Percentiles rank a stretch among this genome's conserved stretches.
Evolutionary conservation across 2,888 invertebrate species (phyloP).

Genomic region (Sarcophaga caerulescens): DNA sequence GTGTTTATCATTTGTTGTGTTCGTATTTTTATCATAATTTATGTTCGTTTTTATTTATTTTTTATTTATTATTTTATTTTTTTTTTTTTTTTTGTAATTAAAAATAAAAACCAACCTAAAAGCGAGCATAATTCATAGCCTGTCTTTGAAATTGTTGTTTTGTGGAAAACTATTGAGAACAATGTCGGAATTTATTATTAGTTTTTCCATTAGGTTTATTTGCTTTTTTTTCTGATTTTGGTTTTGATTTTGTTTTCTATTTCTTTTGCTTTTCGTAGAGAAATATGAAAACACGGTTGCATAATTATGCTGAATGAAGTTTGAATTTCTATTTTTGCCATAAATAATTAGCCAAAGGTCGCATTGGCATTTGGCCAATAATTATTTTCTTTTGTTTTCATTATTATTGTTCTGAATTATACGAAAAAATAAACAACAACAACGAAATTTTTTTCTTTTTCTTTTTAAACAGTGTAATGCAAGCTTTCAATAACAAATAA

Average conservation of each 20-base stretch:
- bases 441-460: not conserved
- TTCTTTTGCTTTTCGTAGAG: slow-evolving; percentile 23
- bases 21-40: slow-evolving; percentile 47
- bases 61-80: too few relatives aligned
- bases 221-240: not conserved
- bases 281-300: not conserved
- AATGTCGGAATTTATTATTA: slow-evolving; percentile 68
- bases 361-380: slow-evolving; percentile 54
- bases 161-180: slow-evolving; percentile 48
- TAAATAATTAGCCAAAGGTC: slow-evolving; percentile 31
- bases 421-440: slow-evolving; percentile 6
- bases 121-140: slow-evolving; percentile 11
- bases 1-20: not conserved
- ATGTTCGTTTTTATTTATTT: slow-evolving; percentile 37
- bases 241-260: slow-evolving; percentile 6
- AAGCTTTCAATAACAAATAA: not conserved
- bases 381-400: not conserved
- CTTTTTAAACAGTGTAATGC: not conserved
- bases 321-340: slow-evolving; percentile 11
- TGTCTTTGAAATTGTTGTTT: not conserved
- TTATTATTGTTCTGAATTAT: slow-evolving; percentile 56
- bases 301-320: not conserved
- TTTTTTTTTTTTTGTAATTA: too few relatives aligned
- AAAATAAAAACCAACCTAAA: not conserved
- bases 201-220: slow-evolving; percentile 26